Conservation (phyloP, 2,888 invertebrate species). For the Nemapogon koenigi region DNA sequence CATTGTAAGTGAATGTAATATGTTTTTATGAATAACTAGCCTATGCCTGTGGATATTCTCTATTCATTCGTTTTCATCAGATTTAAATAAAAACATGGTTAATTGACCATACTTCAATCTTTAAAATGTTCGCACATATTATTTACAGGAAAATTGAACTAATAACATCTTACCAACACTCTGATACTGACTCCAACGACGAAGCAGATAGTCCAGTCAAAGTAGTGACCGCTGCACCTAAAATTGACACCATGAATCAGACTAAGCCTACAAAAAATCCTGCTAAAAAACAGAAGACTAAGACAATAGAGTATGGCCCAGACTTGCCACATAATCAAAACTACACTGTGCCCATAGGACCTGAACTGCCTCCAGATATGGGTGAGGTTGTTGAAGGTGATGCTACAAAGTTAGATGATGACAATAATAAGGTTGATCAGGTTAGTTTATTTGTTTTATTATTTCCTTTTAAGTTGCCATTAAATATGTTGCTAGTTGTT, state of each 20-base stretch:
- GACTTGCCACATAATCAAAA: conserved; percentile 36
- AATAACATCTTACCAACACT: conserved; percentile 61
- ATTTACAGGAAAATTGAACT: conserved; percentile 60
- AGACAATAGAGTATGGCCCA: conserved; percentile 37
- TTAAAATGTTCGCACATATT: too few relatives aligned
- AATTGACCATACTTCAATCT: too few relatives aligned
- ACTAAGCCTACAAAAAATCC: conserved; percentile 17
- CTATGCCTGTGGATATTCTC: too few relatives aligned
- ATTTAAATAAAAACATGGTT: too few relatives aligned
- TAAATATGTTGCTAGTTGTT: background rate
- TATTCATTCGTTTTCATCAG: too few relatives aligned
- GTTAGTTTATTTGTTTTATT: background rate
- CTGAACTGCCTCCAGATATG: conserved; percentile 35
- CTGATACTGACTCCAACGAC: conserved; percentile 61
- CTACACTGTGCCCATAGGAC: conserved; percentile 44
- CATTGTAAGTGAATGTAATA: too few relatives aligned
- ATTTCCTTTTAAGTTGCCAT: background rate
- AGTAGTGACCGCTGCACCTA: conserved; percentile 11
- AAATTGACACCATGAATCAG: conserved; percentile 13
- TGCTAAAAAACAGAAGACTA: conserved; percentile 34
- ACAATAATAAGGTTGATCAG: background rate
- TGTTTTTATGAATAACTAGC: too few relatives aligned
- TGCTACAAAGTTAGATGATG: background rate
- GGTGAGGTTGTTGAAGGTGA: background rate
- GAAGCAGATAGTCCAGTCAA: conserved; percentile 35